These are phyloP conservation scores for Parapsyche elsis DNA, from an alignment of 1,140 invertebrate species.

Conservation along the genomic window DNA sequence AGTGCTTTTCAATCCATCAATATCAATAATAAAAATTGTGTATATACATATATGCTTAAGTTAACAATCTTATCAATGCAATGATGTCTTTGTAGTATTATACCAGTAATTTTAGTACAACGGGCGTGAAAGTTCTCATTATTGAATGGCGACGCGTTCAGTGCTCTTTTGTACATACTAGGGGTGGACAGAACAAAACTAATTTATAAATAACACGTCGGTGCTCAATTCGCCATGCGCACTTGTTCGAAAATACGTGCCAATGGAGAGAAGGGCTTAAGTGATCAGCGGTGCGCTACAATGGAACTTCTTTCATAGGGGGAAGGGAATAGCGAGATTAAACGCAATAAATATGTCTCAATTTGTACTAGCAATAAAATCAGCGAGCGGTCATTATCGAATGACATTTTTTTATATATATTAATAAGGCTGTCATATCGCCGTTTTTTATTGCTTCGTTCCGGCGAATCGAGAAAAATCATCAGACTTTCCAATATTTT, in stretches of 20 bases:
- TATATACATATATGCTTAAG: too few species aligned
- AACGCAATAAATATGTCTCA: conserved; percentile 54
- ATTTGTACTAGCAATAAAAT: conserved; percentile 52
- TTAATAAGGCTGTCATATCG: conserved; percentile 51
- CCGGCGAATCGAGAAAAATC: background rate
- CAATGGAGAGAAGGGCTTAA: conserved; percentile 24
- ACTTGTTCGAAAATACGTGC: conserved; percentile 41
- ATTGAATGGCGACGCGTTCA: background rate
- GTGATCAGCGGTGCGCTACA: background rate
- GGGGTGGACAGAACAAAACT: conserved; percentile 33
- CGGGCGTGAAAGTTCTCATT: conserved; percentile 5
- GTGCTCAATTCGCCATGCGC: conserved; percentile 49
- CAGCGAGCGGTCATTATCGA: conserved; percentile 38
- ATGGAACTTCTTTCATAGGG: background rate
- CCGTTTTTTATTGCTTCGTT: conserved; percentile 13
- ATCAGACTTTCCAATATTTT: conserved; percentile 42
- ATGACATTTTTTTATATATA: conserved; percentile 53
- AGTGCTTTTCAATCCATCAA: background rate
- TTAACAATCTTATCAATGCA: too few species aligned
- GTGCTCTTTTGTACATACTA: background rate
- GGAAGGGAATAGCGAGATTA: background rate
- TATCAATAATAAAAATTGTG: too few species aligned
- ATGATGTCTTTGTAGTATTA: background rate
- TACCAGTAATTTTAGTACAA: background rate
- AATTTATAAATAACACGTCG: conserved; percentile 45